Percentiles rank a stretch among this genome's conserved stretches.
Evolutionary conservation across 2,888 invertebrate species (phyloP).

Genomic region (Blastobasis lacticolella): DNA sequence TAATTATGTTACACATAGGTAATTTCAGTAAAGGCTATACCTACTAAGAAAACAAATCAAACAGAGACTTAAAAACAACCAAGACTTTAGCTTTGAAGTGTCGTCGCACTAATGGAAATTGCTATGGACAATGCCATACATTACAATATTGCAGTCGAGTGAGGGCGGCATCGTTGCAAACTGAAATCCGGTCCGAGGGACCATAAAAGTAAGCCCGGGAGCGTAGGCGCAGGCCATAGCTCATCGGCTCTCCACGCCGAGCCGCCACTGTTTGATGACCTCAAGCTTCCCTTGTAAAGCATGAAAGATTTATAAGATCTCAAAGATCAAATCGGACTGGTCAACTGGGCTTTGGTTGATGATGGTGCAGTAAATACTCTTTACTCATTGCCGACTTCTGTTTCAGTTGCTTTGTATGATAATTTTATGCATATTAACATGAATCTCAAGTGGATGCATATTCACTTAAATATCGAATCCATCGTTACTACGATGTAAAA

Average conservation of each 20-base stretch:
- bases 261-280: not conserved
- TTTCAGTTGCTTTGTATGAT: slow-evolving; percentile 7
- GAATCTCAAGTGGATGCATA: no score
- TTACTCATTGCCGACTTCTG: not conserved
- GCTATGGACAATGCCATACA: no score
- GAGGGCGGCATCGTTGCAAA: slow-evolving; percentile 5
- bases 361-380: slow-evolving; percentile 3
- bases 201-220: slow-evolving; percentile 11
- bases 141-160: not conserved
- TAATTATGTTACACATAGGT: no score
- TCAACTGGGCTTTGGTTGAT: not conserved
- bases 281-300: not conserved
- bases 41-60: not conserved
- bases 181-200: slow-evolving; percentile 7
- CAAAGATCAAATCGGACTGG: not conserved
- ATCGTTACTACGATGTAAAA: no score
- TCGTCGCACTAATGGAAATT: no score
- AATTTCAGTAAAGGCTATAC: no score
- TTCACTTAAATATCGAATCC: no score
- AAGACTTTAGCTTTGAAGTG: not conserved
- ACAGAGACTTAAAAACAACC: slow-evolving; percentile 1
- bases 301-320: not conserved
- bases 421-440: slow-evolving; percentile 10
- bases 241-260: slow-evolving; percentile 2
- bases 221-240: slow-evolving; percentile 6